Conservation (phyloP, 2,113 vertebrate genomes). For the Halcyon senegalensis region DNA sequence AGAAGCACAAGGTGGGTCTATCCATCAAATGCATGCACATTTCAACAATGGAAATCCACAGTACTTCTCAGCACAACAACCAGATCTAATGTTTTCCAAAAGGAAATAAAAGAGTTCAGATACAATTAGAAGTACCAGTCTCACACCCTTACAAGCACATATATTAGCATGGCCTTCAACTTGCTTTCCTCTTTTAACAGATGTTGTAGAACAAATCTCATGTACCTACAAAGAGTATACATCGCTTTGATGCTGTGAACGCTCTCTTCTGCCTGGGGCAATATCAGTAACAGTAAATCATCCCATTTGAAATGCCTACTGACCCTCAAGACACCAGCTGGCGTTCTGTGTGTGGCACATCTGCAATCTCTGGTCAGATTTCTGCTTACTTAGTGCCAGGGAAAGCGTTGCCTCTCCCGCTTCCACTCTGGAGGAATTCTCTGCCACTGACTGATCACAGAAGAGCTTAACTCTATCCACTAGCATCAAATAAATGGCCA, state of each 20-base stretch:
- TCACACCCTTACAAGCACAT: not conserved
- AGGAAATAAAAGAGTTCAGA: not conserved
- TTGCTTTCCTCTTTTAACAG: not conserved
- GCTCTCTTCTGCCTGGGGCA: not conserved
- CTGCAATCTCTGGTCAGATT: not conserved
- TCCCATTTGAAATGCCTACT: not conserved
- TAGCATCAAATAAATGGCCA: not conserved
- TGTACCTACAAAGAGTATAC: not conserved
- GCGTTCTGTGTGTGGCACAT: not conserved
- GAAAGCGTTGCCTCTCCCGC: not conserved
- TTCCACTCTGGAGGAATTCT: not conserved
- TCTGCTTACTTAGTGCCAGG: not conserved
- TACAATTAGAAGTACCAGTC: not conserved
- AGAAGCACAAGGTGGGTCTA: not conserved
- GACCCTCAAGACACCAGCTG: conserved; percentile 5
- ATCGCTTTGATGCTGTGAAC: not conserved
- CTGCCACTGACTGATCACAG: fast-evolving
- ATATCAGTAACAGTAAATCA: conserved; percentile 1
- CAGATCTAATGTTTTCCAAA: not conserved
- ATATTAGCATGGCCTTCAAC: not conserved
- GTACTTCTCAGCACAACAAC: not conserved
- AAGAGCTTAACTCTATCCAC: not conserved
- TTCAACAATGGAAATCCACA: not conserved
- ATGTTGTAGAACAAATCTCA: not conserved
- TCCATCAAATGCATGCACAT: not conserved